phyloP scores from a whole-genome alignment of 2,113 vertebrate genomes.

The Neofelis nebulosa region DNA sequence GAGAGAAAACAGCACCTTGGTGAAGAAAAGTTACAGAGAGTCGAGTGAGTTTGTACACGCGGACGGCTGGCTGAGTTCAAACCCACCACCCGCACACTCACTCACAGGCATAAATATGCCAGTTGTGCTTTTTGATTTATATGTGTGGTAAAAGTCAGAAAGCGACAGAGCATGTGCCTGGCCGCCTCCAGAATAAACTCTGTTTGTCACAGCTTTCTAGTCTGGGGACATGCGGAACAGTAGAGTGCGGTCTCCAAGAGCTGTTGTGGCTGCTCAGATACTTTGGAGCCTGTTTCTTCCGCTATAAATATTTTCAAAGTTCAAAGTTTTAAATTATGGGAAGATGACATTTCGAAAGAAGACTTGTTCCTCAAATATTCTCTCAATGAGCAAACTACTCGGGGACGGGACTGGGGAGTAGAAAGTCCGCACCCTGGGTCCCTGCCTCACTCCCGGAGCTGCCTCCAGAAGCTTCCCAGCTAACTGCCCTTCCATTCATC shows the following conservation, averaged over 20 bases:
- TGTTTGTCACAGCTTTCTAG: not conserved
- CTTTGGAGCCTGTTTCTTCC: not conserved
- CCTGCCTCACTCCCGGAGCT: accelerated
- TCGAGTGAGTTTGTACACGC: no score
- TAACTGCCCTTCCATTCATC: no score
- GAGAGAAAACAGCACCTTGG: not conserved
- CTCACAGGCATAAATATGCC: not conserved
- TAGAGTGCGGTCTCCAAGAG: not conserved
- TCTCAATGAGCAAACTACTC: not conserved
- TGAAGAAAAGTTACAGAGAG: not conserved
- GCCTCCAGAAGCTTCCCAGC: not conserved
- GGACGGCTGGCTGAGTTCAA: no score
- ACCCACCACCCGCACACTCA: no score
- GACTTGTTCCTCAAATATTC: not conserved
- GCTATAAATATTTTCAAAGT: not conserved
- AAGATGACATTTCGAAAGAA: not conserved
- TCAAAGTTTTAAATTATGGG: not conserved
- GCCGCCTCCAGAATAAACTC: not conserved
- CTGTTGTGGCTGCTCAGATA: not conserved
- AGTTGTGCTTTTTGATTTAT: not conserved
- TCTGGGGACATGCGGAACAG: not conserved
- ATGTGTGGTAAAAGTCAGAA: not conserved
- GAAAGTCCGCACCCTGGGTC: accelerated
- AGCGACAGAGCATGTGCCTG: not conserved
- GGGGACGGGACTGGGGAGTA: accelerated